Evolutionary conservation across 1,140 invertebrate genomes (phyloP).

Genomic region (Drosophila trapezifrons): DNA sequence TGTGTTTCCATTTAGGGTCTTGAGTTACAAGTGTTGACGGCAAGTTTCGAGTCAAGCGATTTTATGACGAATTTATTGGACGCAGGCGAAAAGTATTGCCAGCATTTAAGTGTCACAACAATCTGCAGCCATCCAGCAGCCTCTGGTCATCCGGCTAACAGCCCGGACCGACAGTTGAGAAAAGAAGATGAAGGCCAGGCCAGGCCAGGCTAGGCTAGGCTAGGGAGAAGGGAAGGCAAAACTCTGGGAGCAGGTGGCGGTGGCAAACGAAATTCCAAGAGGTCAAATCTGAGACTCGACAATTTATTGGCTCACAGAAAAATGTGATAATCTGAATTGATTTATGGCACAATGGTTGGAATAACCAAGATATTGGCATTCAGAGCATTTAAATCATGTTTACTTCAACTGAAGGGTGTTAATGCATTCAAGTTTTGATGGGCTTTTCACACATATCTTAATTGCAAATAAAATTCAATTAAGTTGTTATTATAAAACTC

Average conservation of each 20-base stretch:
- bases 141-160: conserved; percentile 32
- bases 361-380: conserved; percentile 14
- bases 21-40: conserved; percentile 60
- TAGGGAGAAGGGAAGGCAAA: conserved; percentile 14
- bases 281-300: conserved; percentile 15
- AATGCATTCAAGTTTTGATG: conserved; percentile 5
- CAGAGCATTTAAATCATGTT: conserved; percentile 11
- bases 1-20: conserved; percentile 43
- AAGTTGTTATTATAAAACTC: neutral
- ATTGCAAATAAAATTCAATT: neutral
- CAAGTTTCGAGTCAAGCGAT: conserved; percentile 57
- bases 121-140: conserved; percentile 26
- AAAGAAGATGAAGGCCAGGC: conserved; percentile 6
- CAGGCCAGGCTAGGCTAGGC: neutral
- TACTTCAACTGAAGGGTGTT: conserved; percentile 3
- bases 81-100: conserved; percentile 26
- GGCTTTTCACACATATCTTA: neutral
- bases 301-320: conserved; percentile 30
- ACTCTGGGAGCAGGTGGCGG: conserved; percentile 9
- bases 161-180: conserved; percentile 40
- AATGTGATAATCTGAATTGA: conserved; percentile 34
- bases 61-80: conserved; percentile 67
- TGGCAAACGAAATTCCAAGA: conserved; percentile 13
- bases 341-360: conserved; percentile 13
- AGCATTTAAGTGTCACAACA: conserved; percentile 58